Percentiles rank a stretch among this genome's conserved stretches.
Conservation (phyloP, 2,888 invertebrate species). For the Piscicola geometra region DNA sequence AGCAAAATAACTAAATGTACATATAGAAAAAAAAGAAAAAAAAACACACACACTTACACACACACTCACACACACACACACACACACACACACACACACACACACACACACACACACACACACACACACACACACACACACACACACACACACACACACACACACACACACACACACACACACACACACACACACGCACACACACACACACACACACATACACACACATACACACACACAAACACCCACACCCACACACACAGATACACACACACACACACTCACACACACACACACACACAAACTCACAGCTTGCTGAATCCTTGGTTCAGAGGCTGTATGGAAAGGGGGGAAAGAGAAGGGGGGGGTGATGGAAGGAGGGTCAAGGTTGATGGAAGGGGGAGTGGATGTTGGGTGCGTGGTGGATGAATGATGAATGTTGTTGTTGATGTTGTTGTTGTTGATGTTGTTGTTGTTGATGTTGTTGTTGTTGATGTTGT, state of each 20-base stretch:
- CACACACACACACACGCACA: slow-evolving; percentile 20
- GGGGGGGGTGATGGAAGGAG: neutral
- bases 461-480: no score
- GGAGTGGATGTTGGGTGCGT: neutral
- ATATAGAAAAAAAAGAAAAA: neutral
- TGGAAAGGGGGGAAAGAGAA: neutral
- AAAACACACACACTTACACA: neutral
- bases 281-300: no score
- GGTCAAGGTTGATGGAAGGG: neutral
- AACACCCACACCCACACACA: no score
- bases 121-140: slow-evolving; percentile 23
- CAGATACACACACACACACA: no score
- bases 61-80: slow-evolving; percentile 21
- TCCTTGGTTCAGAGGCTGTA: neutral
- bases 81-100: slow-evolving; percentile 20
- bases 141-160: slow-evolving; percentile 23
- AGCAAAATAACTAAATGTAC: no score
- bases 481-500: no score
- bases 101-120: slow-evolving; percentile 23
- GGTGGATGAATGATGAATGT: no score
- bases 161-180: slow-evolving; percentile 23
- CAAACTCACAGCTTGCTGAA: no score
- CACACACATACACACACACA: slow-evolving; percentile 14
- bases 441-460: no score
- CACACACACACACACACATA: slow-evolving; percentile 19